These are phyloP conservation scores for Acrossocheilus fasciatus DNA, from an alignment of 2,797 vertebrate genomes.

Conservation along the genomic window DNA sequence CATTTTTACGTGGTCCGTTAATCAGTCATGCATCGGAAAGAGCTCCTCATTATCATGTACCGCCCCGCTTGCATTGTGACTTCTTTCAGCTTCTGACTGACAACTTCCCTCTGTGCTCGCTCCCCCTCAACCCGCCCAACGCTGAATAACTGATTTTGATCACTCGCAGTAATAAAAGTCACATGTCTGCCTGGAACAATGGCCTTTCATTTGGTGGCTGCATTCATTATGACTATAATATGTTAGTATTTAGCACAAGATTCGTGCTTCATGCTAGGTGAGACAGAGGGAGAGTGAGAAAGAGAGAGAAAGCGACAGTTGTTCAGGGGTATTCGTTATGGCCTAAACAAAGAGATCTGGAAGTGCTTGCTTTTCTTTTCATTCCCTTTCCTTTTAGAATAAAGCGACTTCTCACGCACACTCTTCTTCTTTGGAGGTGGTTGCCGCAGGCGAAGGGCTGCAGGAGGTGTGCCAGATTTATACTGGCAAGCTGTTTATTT, in stretches of 20 bases:
- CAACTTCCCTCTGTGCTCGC: conserved; percentile 47
- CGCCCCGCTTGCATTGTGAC: conserved; percentile 19
- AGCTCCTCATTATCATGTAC: conserved; percentile 41
- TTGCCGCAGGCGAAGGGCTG: conserved; percentile 16
- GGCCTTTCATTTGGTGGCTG: conserved; percentile 49
- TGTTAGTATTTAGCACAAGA: conserved; percentile 34
- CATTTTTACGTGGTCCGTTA: conserved; percentile 29
- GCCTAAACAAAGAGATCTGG: conserved; percentile 33
- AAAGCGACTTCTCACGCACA: conserved; percentile 48
- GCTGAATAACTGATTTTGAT: conserved; percentile 43
- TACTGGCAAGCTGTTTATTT: conserved; percentile 27
- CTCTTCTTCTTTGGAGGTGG: conserved; percentile 35
- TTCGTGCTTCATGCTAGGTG: conserved; percentile 30
- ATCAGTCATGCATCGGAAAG: conserved; percentile 40
- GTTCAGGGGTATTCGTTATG: conserved; percentile 40
- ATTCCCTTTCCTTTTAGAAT: conserved; percentile 22
- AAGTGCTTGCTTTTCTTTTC: conserved; percentile 50
- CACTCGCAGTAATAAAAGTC: conserved; percentile 50
- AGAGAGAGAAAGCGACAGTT: conserved; percentile 30
- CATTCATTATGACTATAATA: conserved; percentile 31
- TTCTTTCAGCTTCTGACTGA: conserved; percentile 45
- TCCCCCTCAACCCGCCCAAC: conserved; percentile 30
- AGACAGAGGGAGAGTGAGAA: neutral
- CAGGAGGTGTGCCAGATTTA: conserved; percentile 41
- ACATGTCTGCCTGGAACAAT: conserved; percentile 45